Percentiles rank a stretch among this genome's conserved stretches.
phyloP scores from a whole-genome alignment of 2,113 vertebrate species.

The Shinisaurus crocodilurus region DNA sequence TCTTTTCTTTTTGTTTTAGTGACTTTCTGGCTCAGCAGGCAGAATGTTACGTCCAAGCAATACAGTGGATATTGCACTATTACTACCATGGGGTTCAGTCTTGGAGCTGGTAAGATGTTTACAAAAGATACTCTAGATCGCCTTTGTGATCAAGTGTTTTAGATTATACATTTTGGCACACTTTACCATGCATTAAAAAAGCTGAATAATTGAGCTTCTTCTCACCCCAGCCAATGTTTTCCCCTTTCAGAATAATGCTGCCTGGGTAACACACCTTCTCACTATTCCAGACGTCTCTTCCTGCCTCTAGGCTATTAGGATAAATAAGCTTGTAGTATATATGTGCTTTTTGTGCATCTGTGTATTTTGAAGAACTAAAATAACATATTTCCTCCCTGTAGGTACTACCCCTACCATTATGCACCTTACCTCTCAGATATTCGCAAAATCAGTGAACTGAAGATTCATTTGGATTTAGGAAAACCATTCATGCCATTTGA shows the following conservation, averaged over 20 bases:
- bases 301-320: neutral
- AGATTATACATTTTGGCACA: neutral
- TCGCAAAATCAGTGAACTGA: constrained; percentile 83
- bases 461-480: constrained; percentile 89
- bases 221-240: neutral
- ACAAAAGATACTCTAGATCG: neutral
- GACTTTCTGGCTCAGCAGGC: constrained; percentile 94
- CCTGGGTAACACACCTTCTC: neutral
- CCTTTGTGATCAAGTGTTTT: neutral
- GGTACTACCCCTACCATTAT: constrained; percentile 97
- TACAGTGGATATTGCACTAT: constrained; percentile 99
- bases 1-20: constrained; percentile 66
- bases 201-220: neutral
- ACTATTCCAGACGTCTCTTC: neutral
- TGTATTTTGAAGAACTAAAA: neutral
- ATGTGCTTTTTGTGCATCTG: neutral
- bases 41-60: constrained; percentile 93
- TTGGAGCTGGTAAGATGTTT: constrained; percentile 92
- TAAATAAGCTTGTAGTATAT: neutral
- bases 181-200: neutral
- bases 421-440: constrained; percentile 97
- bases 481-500: constrained; percentile 97
- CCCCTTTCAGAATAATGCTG: neutral
- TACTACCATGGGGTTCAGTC: constrained; percentile 99
- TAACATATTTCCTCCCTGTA: constrained; percentile 62